These are phyloP conservation scores for Sula dactylatra DNA, from an alignment of 2,113 vertebrate genomes.

Conservation along the genomic window DNA sequence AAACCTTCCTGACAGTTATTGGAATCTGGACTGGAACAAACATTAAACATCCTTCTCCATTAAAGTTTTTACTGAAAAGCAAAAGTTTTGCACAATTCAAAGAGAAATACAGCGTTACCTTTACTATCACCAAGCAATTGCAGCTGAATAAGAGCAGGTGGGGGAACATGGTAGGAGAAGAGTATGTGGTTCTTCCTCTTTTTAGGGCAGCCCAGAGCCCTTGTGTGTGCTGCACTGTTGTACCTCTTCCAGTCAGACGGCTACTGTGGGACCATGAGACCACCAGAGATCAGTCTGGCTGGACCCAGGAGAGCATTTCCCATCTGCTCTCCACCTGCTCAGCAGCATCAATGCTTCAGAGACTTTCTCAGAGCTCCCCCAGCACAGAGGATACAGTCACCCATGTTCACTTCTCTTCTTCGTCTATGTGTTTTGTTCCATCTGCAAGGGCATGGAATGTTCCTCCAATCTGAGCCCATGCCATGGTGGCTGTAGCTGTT, in stretches of 20 bases:
- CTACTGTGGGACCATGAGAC: neutral
- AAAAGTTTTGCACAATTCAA: neutral
- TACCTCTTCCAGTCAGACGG: neutral
- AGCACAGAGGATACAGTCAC: neutral
- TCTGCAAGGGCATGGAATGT: neutral
- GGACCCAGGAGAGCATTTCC: neutral
- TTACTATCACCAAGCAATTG: neutral
- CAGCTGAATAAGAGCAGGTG: neutral
- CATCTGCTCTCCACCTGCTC: neutral
- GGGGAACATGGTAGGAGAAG: neutral
- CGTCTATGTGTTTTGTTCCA: neutral
- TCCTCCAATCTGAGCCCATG: neutral
- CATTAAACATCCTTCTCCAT: neutral
- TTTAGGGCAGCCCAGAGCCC: neutral
- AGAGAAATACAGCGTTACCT: neutral
- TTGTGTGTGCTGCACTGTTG: neutral
- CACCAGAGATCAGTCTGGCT: neutral
- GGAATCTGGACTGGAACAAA: neutral
- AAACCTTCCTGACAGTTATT: neutral
- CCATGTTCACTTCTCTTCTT: neutral
- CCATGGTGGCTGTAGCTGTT: too few species aligned
- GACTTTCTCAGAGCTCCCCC: neutral
- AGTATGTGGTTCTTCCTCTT: neutral
- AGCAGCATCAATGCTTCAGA: neutral
- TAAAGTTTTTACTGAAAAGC: neutral